These are phyloP conservation scores for Oenanthe melanoleuca DNA, from an alignment of 2,113 vertebrate genomes.

Conservation along the genomic window DNA sequence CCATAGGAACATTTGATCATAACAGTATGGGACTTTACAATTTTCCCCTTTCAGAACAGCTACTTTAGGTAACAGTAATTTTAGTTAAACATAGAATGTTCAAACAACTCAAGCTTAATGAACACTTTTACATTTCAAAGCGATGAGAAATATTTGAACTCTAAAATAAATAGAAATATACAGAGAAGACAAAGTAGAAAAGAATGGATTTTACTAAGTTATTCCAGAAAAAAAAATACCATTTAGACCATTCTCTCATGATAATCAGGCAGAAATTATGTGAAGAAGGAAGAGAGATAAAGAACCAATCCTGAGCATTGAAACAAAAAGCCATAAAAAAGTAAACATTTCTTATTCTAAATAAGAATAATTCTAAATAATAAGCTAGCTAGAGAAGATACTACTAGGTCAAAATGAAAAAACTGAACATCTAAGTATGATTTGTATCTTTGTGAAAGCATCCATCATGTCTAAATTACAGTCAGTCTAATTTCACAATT, in stretches of 20 bases:
- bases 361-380: neutral
- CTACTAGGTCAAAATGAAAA: neutral
- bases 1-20: neutral
- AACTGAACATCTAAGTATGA: neutral
- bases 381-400: neutral
- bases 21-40: neutral
- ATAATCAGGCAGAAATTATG: neutral
- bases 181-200: neutral
- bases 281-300: neutral
- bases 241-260: neutral
- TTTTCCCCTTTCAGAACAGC: neutral
- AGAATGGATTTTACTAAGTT: neutral
- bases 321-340: neutral
- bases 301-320: neutral
- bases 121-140: neutral
- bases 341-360: neutral
- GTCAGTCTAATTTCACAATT: neutral
- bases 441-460: constrained; percentile 7
- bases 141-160: neutral
- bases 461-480: neutral
- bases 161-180: neutral
- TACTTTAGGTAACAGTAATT: neutral
- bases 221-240: neutral
- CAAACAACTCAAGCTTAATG: neutral
- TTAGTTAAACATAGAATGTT: neutral